Evolutionary conservation across 2,113 vertebrate genomes (phyloP).

Genomic region (Syngnathus floridae): DNA sequence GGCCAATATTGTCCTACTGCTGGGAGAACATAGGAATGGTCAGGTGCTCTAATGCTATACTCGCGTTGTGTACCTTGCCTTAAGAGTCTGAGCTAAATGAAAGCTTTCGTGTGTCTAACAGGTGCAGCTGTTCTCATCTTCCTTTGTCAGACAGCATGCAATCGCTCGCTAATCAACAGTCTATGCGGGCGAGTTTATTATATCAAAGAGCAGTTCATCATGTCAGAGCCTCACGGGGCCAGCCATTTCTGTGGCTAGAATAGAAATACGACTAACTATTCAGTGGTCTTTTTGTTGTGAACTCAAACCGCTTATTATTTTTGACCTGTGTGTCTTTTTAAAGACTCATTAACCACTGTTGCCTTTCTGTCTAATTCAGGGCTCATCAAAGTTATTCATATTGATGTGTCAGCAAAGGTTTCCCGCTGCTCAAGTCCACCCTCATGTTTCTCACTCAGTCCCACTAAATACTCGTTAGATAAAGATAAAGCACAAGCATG

Average conservation of each 20-base stretch:
- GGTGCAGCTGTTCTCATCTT: slow-evolving; percentile 23
- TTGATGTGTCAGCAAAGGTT: not conserved
- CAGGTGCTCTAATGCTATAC: not conserved
- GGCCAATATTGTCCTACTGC: too few species aligned
- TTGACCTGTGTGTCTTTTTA: slow-evolving; percentile 3
- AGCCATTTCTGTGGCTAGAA: not conserved
- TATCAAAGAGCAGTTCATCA: slow-evolving; percentile 31
- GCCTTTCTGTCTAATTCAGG: not conserved
- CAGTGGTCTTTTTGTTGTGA: not conserved
- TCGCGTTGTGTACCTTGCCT: slow-evolving; percentile 4
- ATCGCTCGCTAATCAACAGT: slow-evolving; percentile 36
- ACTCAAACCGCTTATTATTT: not conserved
- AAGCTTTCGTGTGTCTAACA: slow-evolving; percentile 8
- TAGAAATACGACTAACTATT: slow-evolving; percentile 4
- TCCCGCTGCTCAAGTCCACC: not conserved
- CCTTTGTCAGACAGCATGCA: slow-evolving; percentile 13
- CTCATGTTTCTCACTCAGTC: not conserved
- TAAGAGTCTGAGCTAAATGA: slow-evolving; percentile 35
- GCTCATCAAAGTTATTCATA: not conserved
- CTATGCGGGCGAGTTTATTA: slow-evolving; percentile 19
- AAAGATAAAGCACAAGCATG: not conserved
- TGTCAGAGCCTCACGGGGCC: slow-evolving; percentile 1
- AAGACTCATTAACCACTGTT: not conserved
- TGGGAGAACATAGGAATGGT: not conserved
- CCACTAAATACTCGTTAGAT: not conserved